Base-by-base conservation (phyloP, 2,888 invertebrate genomes). In the Hyles lineata region DNA sequence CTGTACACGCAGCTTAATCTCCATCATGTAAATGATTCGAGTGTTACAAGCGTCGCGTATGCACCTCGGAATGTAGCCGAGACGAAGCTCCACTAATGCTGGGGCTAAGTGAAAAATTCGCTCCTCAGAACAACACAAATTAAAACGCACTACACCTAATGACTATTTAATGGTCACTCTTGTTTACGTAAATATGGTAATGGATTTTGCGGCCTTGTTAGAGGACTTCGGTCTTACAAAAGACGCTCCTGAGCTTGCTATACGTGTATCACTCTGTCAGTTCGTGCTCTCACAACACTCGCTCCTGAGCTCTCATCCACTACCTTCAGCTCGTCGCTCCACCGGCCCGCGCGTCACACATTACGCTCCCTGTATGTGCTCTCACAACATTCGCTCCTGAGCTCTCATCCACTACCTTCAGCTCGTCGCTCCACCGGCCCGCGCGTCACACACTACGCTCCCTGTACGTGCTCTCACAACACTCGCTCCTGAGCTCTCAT, bases 41-140 rank as follows among this genome's bases (percentile, higher is more conserved):
- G 78, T 79, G 75, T 77, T 73, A 73, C 73, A 76, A 74, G 77
- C 76, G 76, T 78, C 77, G 74, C 75, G 76, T 73, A 73, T 75
- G 76, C 75, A 29, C 32, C 29, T 43, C 17, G 61, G 70, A 70
- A 70, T 70, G 61, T 69, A 69, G 19, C 32, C 21, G 52, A 35
- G 62, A 21, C 21, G 19, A 32, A 50, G 55, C 50, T 72, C 43
- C 35, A 59, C 63, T 77, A 73, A 63, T 71, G 75, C 75, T 75
- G 72, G 55, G 70, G 58, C 72, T 73, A 80, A 78, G 77, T 78
- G 80, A 79, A 79, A 78, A 78, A 79, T 78, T 75, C 73, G 58
- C 62, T 79, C 73, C 80, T 76, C 72, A 70, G 79, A 78, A 79
- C 60, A 73, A 75, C 74, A 73, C 69, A 76, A 75, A 79, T 76